phyloP scores from a whole-genome alignment of 2,113 vertebrate genomes.

The Percina caprodes region DNA sequence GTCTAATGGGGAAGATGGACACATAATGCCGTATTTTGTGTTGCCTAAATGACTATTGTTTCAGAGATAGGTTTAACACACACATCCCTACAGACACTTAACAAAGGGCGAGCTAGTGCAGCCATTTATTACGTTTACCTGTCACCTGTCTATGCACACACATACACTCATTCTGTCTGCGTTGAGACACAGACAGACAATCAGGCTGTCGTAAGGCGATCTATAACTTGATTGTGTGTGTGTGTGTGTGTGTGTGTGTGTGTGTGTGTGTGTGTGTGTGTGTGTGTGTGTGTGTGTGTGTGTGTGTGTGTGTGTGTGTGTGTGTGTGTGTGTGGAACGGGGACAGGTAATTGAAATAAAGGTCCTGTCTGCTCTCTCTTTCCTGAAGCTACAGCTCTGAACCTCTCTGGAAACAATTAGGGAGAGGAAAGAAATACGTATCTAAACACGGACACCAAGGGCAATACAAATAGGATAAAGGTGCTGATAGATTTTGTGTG shows the following conservation, averaged over 20 bases:
- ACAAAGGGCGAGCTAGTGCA: background rate
- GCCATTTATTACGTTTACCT: slow-evolving; percentile 57
- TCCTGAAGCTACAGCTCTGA: slow-evolving; percentile 35
- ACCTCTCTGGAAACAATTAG: slow-evolving; percentile 32
- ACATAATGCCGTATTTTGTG: background rate
- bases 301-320: background rate
- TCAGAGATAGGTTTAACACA: slow-evolving; percentile 29
- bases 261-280: slow-evolving; percentile 24
- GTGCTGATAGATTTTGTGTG: background rate
- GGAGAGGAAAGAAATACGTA: background rate
- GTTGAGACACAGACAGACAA: slow-evolving; percentile 4
- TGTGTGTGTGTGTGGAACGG: slow-evolving; percentile 39
- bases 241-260: slow-evolving; percentile 4
- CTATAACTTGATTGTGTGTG: slow-evolving; percentile 14
- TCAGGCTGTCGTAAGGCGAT: slow-evolving; percentile 32
- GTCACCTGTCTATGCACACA: slow-evolving; percentile 16
- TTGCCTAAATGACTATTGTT: slow-evolving; percentile 17
- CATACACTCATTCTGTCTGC: background rate
- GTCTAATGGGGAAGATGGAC: background rate
- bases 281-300: too few relatives aligned
- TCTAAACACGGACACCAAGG: background rate
- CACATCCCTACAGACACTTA: slow-evolving; percentile 10
- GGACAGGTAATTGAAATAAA: slow-evolving; percentile 61
- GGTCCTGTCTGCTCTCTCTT: slow-evolving; percentile 14
- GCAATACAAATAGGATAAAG: background rate